Percentiles rank a stretch among this genome's conserved stretches.
These are phyloP conservation scores for Acrocephalus kingi DNA, from an alignment of 2,113 vertebrate species.

Conservation along the genomic window DNA sequence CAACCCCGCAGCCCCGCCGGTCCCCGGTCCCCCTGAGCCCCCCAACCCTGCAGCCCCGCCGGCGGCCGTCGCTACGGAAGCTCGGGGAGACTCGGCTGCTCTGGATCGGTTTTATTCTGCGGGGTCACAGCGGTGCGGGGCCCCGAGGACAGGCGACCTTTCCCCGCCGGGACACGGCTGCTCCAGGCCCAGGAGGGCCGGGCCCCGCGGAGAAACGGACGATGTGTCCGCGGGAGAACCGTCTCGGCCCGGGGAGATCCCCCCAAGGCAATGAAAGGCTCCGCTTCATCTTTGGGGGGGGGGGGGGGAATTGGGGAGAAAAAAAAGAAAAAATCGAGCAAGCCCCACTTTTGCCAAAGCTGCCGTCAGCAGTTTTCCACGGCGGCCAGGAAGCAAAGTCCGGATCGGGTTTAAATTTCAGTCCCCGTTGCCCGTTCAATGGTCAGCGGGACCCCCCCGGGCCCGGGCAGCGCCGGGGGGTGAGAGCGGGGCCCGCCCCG, in stretches of 20 bases:
- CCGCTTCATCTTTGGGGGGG: neutral
- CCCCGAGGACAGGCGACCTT: neutral
- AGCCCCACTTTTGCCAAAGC: constrained; percentile 18
- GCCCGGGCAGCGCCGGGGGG: neutral
- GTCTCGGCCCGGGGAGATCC: neutral
- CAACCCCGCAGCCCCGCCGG: neutral
- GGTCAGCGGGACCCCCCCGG: neutral
- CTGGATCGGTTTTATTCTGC: neutral
- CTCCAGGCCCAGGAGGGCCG: neutral
- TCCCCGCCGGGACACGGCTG: neutral
- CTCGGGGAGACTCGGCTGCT: neutral
- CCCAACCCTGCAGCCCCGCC: neutral
- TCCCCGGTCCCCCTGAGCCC: neutral
- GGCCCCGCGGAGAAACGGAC: neutral
- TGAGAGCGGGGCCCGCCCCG: neutral
- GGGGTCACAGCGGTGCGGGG: neutral
- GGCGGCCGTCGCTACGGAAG: neutral
- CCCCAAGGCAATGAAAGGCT: neutral
- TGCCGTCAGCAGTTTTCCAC: constrained; percentile 41
- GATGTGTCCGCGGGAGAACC: neutral
- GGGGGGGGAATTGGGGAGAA: neutral
- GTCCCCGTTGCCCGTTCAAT: neutral
- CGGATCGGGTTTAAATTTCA: constrained; percentile 46
- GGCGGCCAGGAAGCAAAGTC: constrained; percentile 33
- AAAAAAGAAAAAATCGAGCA: neutral